Base-by-base conservation (phyloP, 2,113 vertebrate genomes). In the Trichechus manatus region DNA sequence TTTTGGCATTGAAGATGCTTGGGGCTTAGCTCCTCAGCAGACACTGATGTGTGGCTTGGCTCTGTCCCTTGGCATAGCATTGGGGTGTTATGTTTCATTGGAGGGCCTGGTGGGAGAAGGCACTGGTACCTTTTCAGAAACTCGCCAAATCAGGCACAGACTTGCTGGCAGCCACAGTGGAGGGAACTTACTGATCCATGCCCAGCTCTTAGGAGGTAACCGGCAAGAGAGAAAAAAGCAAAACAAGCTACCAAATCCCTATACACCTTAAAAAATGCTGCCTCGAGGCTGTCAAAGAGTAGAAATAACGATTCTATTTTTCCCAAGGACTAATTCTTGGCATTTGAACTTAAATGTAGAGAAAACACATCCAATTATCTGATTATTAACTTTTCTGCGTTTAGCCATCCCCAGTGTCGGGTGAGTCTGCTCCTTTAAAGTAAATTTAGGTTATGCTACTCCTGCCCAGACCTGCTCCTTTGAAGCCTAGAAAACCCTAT, bases 41-140 rank as follows among this genome's bases (percentile, higher is more conserved):
- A 94, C 75, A 47, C 42, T 59, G 72, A 85, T 82, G 86, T 11
- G 80, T 56, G 89, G 59, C 78, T 91, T 96, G 94, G 87, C 94
- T 96, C 64, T 42, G 25, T 59, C 82, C 81, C 44, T n/a, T 72
- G 86, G 93, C 50, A 39, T 6, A 25, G 84, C 3, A 59, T 19
- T 66, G 14, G 42, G 83, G 75, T 97, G 89, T 93, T 92, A 75
- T 33, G 50, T 89, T 98, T 98, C 87, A 78, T 96, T 94, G 95
- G 97, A 97, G 97, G 97, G 93, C 15, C 97, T 97, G 96, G 96
- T 96, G 96, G 97, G 96, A 98, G 97, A 96, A 98, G 97, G 98
- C 94, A 95, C 97, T 97, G 94, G 93, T 97, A 97, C 95, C 97
- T 98, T 98, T 97, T 98, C 97, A 98, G 97, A 98, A 98, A 95